phyloP scores from a whole-genome alignment of 2,113 vertebrate genomes.

The Peromyscus californicus region DNA sequence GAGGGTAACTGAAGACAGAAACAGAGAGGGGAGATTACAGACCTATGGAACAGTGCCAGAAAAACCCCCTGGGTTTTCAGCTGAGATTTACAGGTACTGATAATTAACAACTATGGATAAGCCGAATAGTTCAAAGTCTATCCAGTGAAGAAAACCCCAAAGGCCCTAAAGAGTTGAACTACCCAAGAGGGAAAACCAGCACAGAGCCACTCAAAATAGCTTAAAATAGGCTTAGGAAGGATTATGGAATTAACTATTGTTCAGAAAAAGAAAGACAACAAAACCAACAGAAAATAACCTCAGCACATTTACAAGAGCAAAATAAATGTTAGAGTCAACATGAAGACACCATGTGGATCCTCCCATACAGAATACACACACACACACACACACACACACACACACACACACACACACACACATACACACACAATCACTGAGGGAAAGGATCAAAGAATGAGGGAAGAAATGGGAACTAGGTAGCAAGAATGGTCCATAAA shows the following conservation, averaged over 20 bases:
- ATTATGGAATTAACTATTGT: neutral
- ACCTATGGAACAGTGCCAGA: too few relatives aligned
- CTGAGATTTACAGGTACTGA: neutral
- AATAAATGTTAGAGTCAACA: neutral
- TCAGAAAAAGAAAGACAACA: neutral
- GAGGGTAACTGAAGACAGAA: neutral
- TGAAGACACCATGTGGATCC: neutral
- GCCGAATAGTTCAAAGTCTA: neutral
- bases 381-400: neutral
- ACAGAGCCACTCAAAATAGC: neutral
- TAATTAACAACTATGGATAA: neutral
- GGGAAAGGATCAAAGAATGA: neutral
- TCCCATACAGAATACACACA: neutral
- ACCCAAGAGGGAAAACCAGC: neutral
- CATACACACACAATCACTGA: too few relatives aligned
- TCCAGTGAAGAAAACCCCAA: neutral
- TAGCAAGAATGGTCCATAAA: neutral
- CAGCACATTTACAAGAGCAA: neutral
- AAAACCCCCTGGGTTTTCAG: neutral
- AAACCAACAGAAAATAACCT: neutral
- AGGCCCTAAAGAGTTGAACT: neutral
- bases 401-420: neutral
- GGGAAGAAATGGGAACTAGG: neutral
- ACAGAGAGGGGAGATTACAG: neutral
- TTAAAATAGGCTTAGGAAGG: neutral